Evolutionary conservation across 2,113 vertebrate genomes (phyloP), one percentile per base, ranked within the genome.

Genomic region (Acrocephalus kingi): DNA sequence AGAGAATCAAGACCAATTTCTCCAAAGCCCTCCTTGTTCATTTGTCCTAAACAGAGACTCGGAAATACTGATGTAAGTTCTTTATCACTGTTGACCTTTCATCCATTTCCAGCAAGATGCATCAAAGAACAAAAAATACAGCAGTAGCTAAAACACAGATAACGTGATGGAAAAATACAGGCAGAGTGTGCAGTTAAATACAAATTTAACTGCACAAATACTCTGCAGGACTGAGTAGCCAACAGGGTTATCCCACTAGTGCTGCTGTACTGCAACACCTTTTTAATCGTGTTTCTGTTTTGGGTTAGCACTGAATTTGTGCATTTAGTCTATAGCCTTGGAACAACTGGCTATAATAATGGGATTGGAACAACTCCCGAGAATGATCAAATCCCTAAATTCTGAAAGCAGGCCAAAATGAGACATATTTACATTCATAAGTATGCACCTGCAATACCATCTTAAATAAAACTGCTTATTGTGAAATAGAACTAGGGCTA

Each of bases 271-370:
- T 25, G 24, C 55, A 67, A 24, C 58, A 68, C 2, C 24, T 31
- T 30, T 33, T 41, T 21, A 24, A 22, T 22, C 0, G 0, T n/a
- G 35, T 35, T 23, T 68, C 25, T 28, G 0, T 56, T 90, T 15
- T 52, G 45, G 3, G 11, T 77, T 64, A 27, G 13, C 37, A 55
- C 13, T 35, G 9, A 91, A 76, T 21, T 31, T 19, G 10, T 13
- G 15, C 10, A 48, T 7, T 77, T 89, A 30, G 17, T 63, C 28
- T 64, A 8, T 4, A 76, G 35, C 37, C 23, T 77, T 77, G 41
- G 12, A 55, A 27, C 21, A 72, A 16, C 1, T 18, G 10, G 7
- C 46, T 71, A 2, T 30, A n/a, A 24, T 19, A 83, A 43, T 19
- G 46, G 35, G 15, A 37, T 71, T 61, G 31, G 24, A 71, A 39